These are phyloP conservation scores for Puntigrus tetrazona DNA, from an alignment of 2,113 vertebrate species.

Conservation along the genomic window DNA sequence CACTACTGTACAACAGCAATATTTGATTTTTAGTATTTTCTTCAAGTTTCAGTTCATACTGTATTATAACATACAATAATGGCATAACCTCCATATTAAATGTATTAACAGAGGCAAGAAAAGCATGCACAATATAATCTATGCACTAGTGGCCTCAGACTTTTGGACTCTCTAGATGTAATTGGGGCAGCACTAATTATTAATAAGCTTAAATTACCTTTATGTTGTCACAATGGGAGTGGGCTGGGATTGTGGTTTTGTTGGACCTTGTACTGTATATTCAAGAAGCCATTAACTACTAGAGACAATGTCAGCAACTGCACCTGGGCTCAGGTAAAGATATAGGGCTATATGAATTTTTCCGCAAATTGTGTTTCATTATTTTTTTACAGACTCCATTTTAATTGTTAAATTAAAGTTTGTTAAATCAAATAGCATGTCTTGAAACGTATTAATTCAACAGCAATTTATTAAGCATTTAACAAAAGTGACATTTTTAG, in stretches of 20 bases:
- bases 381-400: too few relatives aligned
- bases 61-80: background rate
- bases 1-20: too few relatives aligned
- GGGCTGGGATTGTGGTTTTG: conserved; percentile 2
- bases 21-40: too few relatives aligned
- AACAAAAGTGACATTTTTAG: too few relatives aligned
- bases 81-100: too few relatives aligned
- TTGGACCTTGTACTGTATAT: background rate
- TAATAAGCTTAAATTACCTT: background rate
- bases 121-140: background rate
- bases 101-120: background rate
- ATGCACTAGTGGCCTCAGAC: background rate
- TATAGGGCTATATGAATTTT: background rate
- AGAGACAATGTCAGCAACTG: conserved; percentile 33
- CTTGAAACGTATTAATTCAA: too few relatives aligned
- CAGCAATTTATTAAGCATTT: too few relatives aligned
- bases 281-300: background rate
- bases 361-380: too few relatives aligned
- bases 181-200: background rate
- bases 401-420: too few relatives aligned
- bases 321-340: background rate
- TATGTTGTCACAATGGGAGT: conserved; percentile 10
- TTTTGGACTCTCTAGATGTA: background rate
- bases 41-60: too few relatives aligned
- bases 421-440: too few relatives aligned